Evolutionary conservation across 1,140 invertebrate species (phyloP).

Genomic region (Leguminivora glycinivorella): DNA sequence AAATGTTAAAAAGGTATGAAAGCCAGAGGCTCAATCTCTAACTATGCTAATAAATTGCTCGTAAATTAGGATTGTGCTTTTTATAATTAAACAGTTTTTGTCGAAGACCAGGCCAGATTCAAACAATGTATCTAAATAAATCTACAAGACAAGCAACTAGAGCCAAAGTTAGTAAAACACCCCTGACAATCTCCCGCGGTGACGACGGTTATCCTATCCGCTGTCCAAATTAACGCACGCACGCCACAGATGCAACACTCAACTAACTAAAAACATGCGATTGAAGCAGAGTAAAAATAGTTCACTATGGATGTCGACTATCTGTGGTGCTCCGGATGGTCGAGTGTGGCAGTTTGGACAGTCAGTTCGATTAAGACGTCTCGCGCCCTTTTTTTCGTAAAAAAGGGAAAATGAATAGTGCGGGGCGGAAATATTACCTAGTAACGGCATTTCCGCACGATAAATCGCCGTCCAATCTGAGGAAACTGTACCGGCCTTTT

Average conservation of each 20-base stretch:
- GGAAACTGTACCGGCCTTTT: slow-evolving; percentile 67
- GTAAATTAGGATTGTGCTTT: slow-evolving; percentile 10
- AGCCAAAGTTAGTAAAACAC: slow-evolving; percentile 35
- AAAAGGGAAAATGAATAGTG: slow-evolving; percentile 76
- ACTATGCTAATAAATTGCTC: background rate
- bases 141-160: slow-evolving; percentile 26
- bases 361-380: slow-evolving; percentile 70
- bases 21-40: background rate
- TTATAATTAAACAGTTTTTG: slow-evolving; percentile 17
- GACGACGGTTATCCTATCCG: slow-evolving; percentile 24
- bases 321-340: background rate
- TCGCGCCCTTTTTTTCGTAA: slow-evolving; percentile 77
- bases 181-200: slow-evolving; percentile 36
- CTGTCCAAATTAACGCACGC: background rate
- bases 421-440: slow-evolving; percentile 74
- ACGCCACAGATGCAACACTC: background rate
- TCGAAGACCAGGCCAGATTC: background rate
- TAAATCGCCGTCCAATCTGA: slow-evolving; percentile 77
- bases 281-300: background rate
- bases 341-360: slow-evolving; percentile 41
- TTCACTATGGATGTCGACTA: background rate
- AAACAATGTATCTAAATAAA: slow-evolving; percentile 24
- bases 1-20: background rate
- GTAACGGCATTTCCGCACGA: slow-evolving; percentile 77
- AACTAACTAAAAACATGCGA: background rate